Evolutionary conservation across 1,140 invertebrate species (phyloP), one percentile per base, ranked within the genome.

Genomic region (Orius insidiosus): DNA sequence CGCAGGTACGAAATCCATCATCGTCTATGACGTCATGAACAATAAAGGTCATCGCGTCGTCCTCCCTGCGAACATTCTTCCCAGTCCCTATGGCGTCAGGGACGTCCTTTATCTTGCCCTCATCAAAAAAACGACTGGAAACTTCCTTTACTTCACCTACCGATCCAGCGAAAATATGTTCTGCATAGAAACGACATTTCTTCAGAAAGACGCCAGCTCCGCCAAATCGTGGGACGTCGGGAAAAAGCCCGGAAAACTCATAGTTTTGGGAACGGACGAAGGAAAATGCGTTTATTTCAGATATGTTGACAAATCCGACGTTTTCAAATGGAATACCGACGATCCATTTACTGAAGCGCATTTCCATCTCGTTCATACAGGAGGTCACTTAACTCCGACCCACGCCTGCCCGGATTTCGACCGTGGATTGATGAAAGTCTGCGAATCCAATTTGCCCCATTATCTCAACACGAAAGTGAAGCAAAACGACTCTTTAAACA

Each of bases 201-300:
- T 76, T 32, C 62, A 69, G 4, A 56, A 54, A 2, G 72, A 70
- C 6, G 55, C 63, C 35, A 58, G 66, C 1, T 59, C 62, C 0
- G 69, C 67, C 9, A 60, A 66, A 11, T 64, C 75, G 34, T 57
- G 64, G 3, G 70, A 73, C 47, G 59, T 71, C 7, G 74, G 73
- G 1, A 49, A 54, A 0, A 76, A 75, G 47, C 67, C 65, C 2
- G 58, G 59, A 1, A 68, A 69, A 51, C 62, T 74, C 1, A 70
- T 76, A 4, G 48, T 74, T 0, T 57, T 76, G 13, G 74, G 74
- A n/a, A 71, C 66, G n/a, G 73, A 76, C 53, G 68, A 70, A 11
- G 41, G 46, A 39, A 14, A 32, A 8, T 41, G 35, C 14, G 15
- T 39, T 2, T 48, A 48, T 16, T 34, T 48, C 30, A 24, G 46